These are phyloP conservation scores for Chromoteleia sp. DNA, from an alignment of 2,888 invertebrate species.

Conservation along the genomic window DNA sequence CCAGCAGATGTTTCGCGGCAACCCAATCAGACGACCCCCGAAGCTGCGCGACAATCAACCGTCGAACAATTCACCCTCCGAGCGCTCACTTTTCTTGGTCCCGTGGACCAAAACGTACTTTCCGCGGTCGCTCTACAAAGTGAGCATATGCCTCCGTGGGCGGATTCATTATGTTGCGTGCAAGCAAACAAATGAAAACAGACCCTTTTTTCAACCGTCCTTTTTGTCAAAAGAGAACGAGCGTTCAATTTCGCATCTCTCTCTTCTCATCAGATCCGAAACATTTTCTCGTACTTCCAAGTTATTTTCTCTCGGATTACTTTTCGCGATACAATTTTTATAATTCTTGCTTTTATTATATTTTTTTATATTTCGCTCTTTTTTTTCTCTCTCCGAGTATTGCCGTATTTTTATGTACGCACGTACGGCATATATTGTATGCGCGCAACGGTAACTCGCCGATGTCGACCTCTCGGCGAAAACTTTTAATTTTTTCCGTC, in stretches of 20 bases:
- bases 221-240: slow-evolving; percentile 39
- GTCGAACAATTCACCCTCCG: slow-evolving; percentile 83
- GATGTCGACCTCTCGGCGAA: slow-evolving; percentile 18
- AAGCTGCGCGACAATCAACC: slow-evolving; percentile 83
- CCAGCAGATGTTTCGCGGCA: slow-evolving; percentile 84
- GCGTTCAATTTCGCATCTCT: neutral
- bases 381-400: neutral
- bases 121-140: slow-evolving; percentile 74
- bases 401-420: too few relatives aligned
- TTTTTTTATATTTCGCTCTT: too few relatives aligned
- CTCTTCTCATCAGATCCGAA: neutral
- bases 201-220: slow-evolving; percentile 56
- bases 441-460: too few relatives aligned
- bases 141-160: slow-evolving; percentile 82
- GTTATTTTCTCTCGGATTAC: neutral
- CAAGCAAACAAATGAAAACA: slow-evolving; percentile 72
- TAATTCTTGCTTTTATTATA: neutral
- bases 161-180: slow-evolving; percentile 79
- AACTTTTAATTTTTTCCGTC: slow-evolving; percentile 74
- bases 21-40: slow-evolving; percentile 84
- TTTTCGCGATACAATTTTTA: neutral
- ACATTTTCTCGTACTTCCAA: neutral
- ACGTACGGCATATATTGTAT: too few relatives aligned
- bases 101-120: slow-evolving; percentile 74
- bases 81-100: slow-evolving; percentile 71